Evolutionary conservation across 2,113 vertebrate species (phyloP), one percentile per base, ranked within the genome.

Genomic region (Morone chrysops): DNA sequence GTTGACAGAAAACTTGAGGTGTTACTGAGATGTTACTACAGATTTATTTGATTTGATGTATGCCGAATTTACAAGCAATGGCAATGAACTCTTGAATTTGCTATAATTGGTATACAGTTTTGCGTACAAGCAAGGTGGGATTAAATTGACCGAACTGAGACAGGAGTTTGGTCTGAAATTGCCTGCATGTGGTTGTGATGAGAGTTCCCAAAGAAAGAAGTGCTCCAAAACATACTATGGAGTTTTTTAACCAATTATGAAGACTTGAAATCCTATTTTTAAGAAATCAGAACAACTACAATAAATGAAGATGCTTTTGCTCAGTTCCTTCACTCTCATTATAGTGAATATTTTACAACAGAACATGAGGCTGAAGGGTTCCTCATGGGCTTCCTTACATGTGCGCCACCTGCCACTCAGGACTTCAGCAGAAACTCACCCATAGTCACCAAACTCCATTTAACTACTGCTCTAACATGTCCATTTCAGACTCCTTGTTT

Each of bases 401-500:
- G 12, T 61, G n/a, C 43, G 43, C 31, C 61, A 71, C 20, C 50
- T 73, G 40, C 59, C 56, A 43, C 31, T 57, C 14, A 6, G 18
- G 51, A 4, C 20, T 38, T 17, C 31, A 70, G 9, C 2, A 31
- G 7, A 65, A 13, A 62, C 13, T 62, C 66, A 65, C 20, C 53
- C 41, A 47, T 14, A 14, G 10, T 1, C 50, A 62, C 38, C 0
- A 0, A 69, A 48, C 20, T 0, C 25, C 38, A 14, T 11, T 20
- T 48, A 43, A 38, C 38, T 20, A 9, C 57, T 56, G 5, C 61
- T 67, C 12, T 56, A 83, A 79, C 59, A 18, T 61, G 61, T 51
- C 62, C 61, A 17, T 66, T 65, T 54, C 51, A 78, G 43, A 20
- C 43, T 67, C 41, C 78, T 80, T 76, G 87, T 88, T 88, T 90